Conservation (phyloP, 2,113 vertebrate genomes). For the Oenanthe melanoleuca region DNA sequence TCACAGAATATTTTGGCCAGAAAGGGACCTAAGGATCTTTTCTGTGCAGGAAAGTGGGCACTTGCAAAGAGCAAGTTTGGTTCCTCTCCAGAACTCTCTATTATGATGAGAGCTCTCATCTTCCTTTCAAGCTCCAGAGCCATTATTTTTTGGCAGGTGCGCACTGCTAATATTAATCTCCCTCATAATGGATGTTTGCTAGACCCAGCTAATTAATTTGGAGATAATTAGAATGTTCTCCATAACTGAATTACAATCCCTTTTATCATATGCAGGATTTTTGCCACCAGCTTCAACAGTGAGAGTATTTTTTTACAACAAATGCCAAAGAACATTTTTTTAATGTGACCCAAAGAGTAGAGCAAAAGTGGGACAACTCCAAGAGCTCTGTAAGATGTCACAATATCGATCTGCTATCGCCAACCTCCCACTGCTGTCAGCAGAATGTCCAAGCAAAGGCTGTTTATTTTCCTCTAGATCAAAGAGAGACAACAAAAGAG, state of each 20-base stretch:
- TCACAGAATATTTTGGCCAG: not conserved
- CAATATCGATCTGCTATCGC: not conserved
- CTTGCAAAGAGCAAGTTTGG: not conserved
- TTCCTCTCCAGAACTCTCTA: not conserved
- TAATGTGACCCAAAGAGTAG: not conserved
- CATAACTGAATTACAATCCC: not conserved
- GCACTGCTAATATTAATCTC: not conserved
- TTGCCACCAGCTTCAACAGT: not conserved
- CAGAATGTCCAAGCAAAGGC: constrained; percentile 16
- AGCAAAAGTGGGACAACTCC: not conserved
- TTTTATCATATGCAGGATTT: not conserved
- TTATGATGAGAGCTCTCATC: not conserved
- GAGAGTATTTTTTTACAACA: not conserved
- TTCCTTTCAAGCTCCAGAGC: not conserved
- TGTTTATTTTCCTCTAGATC: constrained; percentile 56
- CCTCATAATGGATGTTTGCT: not conserved
- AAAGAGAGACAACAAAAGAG: constrained; percentile 58
- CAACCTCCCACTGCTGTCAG: constrained; percentile 20
- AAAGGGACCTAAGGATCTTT: not conserved
- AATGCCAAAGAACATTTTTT: not conserved
- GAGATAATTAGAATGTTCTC: not conserved
- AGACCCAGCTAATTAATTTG: not conserved
- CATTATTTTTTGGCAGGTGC: not conserved
- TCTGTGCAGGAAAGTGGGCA: not conserved
- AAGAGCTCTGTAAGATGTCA: not conserved